Evolutionary conservation across 2,113 vertebrate species (phyloP).

Genomic region (Holacanthus passer): DNA sequence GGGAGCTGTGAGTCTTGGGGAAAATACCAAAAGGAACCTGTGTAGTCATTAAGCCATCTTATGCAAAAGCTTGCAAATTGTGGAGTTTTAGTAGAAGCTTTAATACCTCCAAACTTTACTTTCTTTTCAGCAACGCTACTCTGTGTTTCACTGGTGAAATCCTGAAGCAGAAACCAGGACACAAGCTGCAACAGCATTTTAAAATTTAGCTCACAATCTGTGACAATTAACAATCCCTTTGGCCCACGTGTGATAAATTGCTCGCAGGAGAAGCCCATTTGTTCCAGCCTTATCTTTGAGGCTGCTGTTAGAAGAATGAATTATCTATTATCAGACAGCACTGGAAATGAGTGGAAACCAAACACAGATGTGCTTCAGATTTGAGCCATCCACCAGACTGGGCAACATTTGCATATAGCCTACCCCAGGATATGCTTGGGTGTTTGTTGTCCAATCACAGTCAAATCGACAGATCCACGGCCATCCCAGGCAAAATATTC

Average conservation of each 20-base stretch:
- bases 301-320: constrained; percentile 62
- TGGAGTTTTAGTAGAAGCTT: background rate
- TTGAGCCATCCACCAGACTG: constrained; percentile 28
- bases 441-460: constrained; percentile 31
- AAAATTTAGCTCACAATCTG: constrained; percentile 60
- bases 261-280: constrained; percentile 64
- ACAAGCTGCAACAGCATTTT: constrained; percentile 42
- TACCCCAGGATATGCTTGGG: constrained; percentile 39
- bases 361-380: constrained; percentile 70
- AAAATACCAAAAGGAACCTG: background rate
- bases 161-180: constrained; percentile 18
- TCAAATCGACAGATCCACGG: constrained; percentile 17
- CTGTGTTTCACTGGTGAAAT: constrained; percentile 5
- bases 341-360: constrained; percentile 64
- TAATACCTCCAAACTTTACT: background rate
- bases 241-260: constrained; percentile 67
- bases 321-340: constrained; percentile 66
- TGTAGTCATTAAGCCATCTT: constrained; percentile 21
- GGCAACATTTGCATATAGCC: constrained; percentile 39
- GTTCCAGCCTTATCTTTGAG: constrained; percentile 73
- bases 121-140: background rate
- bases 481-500: background rate
- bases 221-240: constrained; percentile 71
- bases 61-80: constrained; percentile 5
- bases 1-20: background rate